phyloP scores from a whole-genome alignment of 2,797 vertebrate species.

The Catamblyrhynchus diadema region DNA sequence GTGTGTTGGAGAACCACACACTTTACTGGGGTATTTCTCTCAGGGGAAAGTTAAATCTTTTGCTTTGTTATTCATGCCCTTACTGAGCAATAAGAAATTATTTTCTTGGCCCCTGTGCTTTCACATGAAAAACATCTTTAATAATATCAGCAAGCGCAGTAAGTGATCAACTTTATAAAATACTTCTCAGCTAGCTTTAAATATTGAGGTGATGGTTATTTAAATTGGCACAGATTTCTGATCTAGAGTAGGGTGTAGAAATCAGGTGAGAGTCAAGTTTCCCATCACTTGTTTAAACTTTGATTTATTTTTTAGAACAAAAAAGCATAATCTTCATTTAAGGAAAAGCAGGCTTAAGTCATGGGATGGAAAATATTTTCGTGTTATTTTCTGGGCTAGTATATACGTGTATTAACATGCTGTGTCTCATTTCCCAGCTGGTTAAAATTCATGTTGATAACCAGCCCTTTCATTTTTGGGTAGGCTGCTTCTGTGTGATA shows the following conservation, averaged over 20 bases:
- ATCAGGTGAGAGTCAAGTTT: background rate
- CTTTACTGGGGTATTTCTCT: slow-evolving; percentile 31
- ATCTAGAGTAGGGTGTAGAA: background rate
- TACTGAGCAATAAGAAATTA: slow-evolving; percentile 35
- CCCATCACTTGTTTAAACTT: background rate
- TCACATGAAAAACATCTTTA: background rate
- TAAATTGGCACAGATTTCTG: background rate
- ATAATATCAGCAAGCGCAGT: background rate
- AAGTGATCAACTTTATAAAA: background rate
- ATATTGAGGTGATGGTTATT: background rate
- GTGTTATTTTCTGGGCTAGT: background rate
- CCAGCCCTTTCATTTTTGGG: background rate
- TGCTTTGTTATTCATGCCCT: background rate
- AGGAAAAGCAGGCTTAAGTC: background rate
- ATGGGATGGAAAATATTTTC: background rate
- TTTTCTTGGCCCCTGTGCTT: slow-evolving; percentile 5
- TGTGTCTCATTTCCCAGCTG: background rate
- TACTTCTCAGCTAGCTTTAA: background rate
- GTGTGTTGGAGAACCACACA: background rate
- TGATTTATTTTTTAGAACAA: background rate
- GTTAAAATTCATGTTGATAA: background rate
- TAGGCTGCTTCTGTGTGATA: background rate
- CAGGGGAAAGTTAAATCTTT: slow-evolving; percentile 41
- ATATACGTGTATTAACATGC: background rate
- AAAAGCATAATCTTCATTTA: background rate